Percentiles rank a stretch among this genome's conserved stretches.
phyloP scores from a whole-genome alignment of 2,113 vertebrate genomes.

The Passer montanus region DNA sequence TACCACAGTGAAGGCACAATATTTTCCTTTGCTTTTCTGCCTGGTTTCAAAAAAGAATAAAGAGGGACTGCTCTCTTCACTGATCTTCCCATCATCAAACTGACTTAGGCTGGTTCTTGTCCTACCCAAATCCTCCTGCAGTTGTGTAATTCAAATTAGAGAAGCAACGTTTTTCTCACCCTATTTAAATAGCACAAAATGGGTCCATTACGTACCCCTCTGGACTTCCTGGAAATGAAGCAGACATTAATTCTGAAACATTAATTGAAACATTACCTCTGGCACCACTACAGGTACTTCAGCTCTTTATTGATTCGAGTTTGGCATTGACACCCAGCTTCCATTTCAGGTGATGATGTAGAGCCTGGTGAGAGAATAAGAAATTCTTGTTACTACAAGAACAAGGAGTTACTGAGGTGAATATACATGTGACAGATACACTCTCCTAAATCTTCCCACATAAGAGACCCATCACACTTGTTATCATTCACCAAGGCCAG shows the following conservation, averaged over 20 bases:
- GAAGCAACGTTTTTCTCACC: not conserved
- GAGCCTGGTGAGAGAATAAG: not conserved
- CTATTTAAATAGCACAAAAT: not conserved
- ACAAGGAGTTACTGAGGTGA: conserved; percentile 2
- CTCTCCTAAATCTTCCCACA: not conserved
- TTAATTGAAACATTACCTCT: conserved; percentile 37
- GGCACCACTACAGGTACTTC: conserved; percentile 17
- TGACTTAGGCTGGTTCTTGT: not conserved
- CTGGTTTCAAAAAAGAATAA: not conserved
- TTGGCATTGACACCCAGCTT: conserved; percentile 22
- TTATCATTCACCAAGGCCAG: not conserved
- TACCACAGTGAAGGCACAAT: not conserved
- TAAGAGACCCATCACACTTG: not conserved
- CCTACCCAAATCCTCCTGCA: not conserved
- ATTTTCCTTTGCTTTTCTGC: not conserved
- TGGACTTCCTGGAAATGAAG: conserved; percentile 57
- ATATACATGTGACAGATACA: not conserved
- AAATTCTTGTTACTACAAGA: not conserved
- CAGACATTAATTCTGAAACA: not conserved
- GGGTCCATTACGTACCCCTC: not conserved
- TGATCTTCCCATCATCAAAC: not conserved
- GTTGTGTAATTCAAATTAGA: not conserved
- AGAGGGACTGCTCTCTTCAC: not conserved
- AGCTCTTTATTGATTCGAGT: conserved; percentile 8
- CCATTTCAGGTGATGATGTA: not conserved